Evolutionary conservation across 2,888 invertebrate genomes (phyloP).

Genomic region (Erannis defoliaria): DNA sequence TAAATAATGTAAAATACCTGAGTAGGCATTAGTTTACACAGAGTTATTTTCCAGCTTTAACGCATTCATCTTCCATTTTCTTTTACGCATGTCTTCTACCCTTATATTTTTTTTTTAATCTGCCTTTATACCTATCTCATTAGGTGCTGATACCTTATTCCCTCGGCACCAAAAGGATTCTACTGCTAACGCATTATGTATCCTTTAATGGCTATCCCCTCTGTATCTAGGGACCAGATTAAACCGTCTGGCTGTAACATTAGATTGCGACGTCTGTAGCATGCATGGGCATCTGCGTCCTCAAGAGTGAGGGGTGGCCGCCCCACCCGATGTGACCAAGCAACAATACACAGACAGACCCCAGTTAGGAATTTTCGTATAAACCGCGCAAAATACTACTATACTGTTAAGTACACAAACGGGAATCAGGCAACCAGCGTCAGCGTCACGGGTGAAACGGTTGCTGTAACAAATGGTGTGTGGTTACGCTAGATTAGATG

Average conservation of each 20-base stretch:
- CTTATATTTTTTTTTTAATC: background rate
- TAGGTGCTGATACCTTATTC: constrained; percentile 20
- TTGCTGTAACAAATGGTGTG: constrained; percentile 10
- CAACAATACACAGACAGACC: constrained; percentile 4
- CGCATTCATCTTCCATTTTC: too few relatives aligned
- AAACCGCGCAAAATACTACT: background rate
- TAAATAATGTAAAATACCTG: too few relatives aligned
- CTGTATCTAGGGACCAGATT: constrained; percentile 58
- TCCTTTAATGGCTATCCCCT: constrained; percentile 46
- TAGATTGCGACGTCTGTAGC: constrained; percentile 37
- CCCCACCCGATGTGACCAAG: constrained; percentile 52
- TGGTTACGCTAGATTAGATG: constrained; percentile 9
- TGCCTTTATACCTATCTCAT: background rate
- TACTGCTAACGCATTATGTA: constrained; percentile 39
- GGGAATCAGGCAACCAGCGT: background rate
- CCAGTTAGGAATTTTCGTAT: constrained; percentile 14
- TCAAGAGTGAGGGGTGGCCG: constrained; percentile 67
- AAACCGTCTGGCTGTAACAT: constrained; percentile 45
- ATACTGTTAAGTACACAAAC: constrained; percentile 12
- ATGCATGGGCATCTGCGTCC: constrained; percentile 78
- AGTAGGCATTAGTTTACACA: too few relatives aligned
- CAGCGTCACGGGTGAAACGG: background rate
- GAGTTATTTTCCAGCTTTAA: too few relatives aligned
- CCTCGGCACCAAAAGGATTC: constrained; percentile 40
- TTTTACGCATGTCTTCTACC: too few relatives aligned